These are phyloP conservation scores for Melanostoma scalare DNA, from an alignment of 2,888 invertebrate genomes.

Conservation along the genomic window DNA sequence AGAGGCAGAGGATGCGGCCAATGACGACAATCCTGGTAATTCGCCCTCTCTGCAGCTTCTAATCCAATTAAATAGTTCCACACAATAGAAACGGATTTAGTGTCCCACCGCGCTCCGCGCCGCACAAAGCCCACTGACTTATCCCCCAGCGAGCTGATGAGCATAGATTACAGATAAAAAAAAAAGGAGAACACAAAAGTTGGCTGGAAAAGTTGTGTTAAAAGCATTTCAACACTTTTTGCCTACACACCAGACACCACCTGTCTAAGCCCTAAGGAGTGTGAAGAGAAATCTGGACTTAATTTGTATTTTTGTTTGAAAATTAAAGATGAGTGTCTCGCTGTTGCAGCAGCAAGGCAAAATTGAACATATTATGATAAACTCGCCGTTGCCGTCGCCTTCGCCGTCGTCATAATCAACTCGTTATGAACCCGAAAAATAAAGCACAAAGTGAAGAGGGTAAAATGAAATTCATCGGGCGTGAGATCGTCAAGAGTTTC, in stretches of 20 bases:
- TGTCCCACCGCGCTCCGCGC: conserved; percentile 1
- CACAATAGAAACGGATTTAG: conserved; percentile 22
- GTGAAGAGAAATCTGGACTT: conserved; percentile 25
- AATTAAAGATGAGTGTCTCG: too few relatives aligned
- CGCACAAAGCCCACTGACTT: background rate
- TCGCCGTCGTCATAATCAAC: conserved; percentile 30
- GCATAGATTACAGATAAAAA: conserved; percentile 29
- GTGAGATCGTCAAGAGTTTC: conserved; percentile 31
- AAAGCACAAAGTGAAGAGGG: background rate
- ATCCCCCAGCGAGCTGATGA: conserved; percentile 4
- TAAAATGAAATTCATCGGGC: background rate
- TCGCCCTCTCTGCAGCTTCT: conserved; percentile 7
- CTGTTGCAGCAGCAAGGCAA: too few relatives aligned
- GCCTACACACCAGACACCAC: background rate
- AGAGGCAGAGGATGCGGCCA: background rate
- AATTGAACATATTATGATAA: too few relatives aligned
- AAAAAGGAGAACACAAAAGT: conserved; percentile 5
- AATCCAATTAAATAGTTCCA: conserved; percentile 59
- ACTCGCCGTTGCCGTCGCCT: too few relatives aligned
- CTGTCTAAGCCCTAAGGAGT: background rate
- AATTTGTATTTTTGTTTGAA: background rate
- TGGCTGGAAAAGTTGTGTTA: background rate
- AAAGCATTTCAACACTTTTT: conserved; percentile 37
- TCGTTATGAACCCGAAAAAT: conserved; percentile 10
- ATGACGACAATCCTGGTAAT: conserved; percentile 38